A percentile compares a stretch with the other conserved stretches of the same genome.
phyloP scores from a whole-genome alignment of 2,113 vertebrate genomes.

The Microtus oregoni region DNA sequence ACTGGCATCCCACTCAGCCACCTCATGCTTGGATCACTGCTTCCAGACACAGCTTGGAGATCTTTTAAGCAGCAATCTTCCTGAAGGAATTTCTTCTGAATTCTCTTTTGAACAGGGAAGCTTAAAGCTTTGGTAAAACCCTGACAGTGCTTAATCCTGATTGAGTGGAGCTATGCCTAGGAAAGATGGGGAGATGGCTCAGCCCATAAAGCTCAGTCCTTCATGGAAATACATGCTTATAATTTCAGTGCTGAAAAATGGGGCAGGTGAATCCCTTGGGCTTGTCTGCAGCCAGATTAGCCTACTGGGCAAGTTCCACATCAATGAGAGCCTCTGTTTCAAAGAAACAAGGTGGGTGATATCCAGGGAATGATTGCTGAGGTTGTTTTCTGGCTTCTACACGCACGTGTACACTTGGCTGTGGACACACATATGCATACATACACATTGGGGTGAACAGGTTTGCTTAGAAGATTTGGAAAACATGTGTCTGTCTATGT shows the following conservation, averaged over 20 bases:
- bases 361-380: background rate
- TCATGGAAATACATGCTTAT: background rate
- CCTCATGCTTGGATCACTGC: background rate
- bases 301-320: background rate
- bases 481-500: background rate
- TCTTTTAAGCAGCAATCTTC: background rate
- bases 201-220: background rate
- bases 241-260: background rate
- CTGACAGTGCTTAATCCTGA: background rate
- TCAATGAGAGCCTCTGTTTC: background rate
- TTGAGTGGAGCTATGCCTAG: background rate
- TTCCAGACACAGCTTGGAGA: background rate
- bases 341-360: background rate
- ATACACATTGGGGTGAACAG: background rate
- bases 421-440: background rate
- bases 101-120: background rate
- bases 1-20: background rate
- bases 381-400: background rate
- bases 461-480: background rate
- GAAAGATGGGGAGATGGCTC: background rate
- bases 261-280: background rate
- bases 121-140: background rate
- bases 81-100: background rate
- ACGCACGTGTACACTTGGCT: background rate
- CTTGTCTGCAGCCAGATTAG: background rate